These are phyloP conservation scores for Chloromyia formosa DNA, from an alignment of 2,888 invertebrate genomes.

Conservation along the genomic window DNA sequence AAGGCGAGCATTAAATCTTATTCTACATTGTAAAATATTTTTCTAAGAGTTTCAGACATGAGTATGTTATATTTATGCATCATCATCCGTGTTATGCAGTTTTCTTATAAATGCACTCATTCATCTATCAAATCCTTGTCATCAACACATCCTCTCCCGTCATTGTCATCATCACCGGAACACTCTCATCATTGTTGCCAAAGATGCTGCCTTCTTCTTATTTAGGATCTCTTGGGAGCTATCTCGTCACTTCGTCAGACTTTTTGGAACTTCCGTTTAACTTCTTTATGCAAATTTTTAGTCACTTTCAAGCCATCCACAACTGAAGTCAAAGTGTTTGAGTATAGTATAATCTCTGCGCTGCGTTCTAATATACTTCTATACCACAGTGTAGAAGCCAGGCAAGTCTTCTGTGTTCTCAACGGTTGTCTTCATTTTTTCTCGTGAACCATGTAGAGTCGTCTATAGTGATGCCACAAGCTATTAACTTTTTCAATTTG, in stretches of 20 bases:
- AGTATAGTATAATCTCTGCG: no score
- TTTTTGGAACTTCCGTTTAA: neutral
- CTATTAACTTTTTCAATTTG: conserved; percentile 26
- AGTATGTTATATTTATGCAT: neutral
- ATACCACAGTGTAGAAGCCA: no score
- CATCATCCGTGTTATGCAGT: neutral
- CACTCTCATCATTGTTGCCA: neutral
- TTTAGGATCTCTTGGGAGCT: neutral
- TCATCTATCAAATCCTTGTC: conserved; percentile 19
- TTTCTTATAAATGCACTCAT: conserved; percentile 13
- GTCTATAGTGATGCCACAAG: no score
- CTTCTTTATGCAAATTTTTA: neutral
- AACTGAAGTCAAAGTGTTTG: no score
- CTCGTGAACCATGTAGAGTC: no score
- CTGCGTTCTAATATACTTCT: no score
- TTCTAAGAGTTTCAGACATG: no score
- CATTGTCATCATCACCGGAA: neutral
- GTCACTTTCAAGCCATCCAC: conserved; percentile 10
- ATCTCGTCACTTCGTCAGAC: neutral
- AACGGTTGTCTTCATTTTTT: no score
- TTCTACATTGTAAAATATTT: no score
- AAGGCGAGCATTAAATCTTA: no score
- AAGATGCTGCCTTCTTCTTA: conserved; percentile 1
- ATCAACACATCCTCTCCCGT: conserved; percentile 4
- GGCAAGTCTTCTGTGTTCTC: no score